phyloP scores from a whole-genome alignment of 2,888 invertebrate genomes.

The Camptogramma bilineatum region DNA sequence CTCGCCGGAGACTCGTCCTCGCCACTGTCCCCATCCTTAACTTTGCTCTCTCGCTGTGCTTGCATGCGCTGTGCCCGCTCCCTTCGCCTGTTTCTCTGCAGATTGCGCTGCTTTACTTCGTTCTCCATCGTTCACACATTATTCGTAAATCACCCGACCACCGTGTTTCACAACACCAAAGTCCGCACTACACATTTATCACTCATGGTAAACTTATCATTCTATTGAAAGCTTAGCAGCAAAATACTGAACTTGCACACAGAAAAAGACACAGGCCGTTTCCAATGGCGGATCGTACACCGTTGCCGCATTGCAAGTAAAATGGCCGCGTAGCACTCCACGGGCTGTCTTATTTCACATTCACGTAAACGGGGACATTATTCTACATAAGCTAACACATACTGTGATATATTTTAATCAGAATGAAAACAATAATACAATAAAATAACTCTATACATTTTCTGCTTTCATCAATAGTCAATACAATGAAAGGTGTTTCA shows the following conservation, averaged over 20 bases:
- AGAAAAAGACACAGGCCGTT: conserved; percentile 88
- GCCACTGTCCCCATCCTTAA: conserved; percentile 91
- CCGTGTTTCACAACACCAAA: conserved; percentile 85
- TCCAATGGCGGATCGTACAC: conserved; percentile 91
- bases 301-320: conserved; percentile 90
- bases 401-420: conserved; percentile 79
- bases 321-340: conserved; percentile 88
- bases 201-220: conserved; percentile 83
- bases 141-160: conserved; percentile 85
- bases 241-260: conserved; percentile 86
- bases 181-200: conserved; percentile 85
- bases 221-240: conserved; percentile 80
- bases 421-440: conserved; percentile 83
- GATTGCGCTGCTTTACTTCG: conserved; percentile 93
- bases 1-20: conserved; percentile 90
- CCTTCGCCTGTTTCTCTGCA: conserved; percentile 92
- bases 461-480: conserved; percentile 89
- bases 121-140: conserved; percentile 91
- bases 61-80: conserved; percentile 97
- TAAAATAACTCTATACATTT: conserved; percentile 88
- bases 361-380: conserved; percentile 82
- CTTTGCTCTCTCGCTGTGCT: conserved; percentile 92
- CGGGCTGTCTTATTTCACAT: conserved; percentile 82
- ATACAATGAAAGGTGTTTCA: conserved; percentile 90
- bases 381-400: conserved; percentile 83